Evolutionary conservation across 2,888 invertebrate species (phyloP).

Genomic region (Platycnemis pennipes): DNA sequence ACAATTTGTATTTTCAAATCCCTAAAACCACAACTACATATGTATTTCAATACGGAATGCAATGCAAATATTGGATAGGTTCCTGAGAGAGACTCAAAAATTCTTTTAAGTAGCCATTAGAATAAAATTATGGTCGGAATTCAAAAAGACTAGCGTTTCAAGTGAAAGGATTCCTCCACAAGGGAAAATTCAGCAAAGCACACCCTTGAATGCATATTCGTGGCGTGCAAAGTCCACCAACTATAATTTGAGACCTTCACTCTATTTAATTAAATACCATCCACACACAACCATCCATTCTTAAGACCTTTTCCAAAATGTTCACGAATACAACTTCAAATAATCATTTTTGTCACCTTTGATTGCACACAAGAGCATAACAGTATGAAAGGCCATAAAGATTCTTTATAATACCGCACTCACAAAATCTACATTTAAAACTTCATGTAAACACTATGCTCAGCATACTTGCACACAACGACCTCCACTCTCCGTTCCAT

Average conservation of each 20-base stretch:
- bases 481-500: not conserved
- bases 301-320: slow-evolving; percentile 7
- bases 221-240: not conserved
- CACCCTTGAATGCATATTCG: not conserved
- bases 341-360: not conserved
- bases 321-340: not conserved
- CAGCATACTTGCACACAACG: not conserved
- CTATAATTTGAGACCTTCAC: not conserved
- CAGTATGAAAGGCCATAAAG: slow-evolving; percentile 20
- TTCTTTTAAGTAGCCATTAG: slow-evolving; percentile 56
- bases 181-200: slow-evolving; percentile 58
- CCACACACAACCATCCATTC: slow-evolving; percentile 17
- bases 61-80: slow-evolving; percentile 57
- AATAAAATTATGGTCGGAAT: slow-evolving; percentile 52
- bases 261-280: slow-evolving; percentile 58
- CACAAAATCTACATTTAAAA: slow-evolving; percentile 10
- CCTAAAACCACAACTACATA: slow-evolving; percentile 31
- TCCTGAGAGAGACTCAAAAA: slow-evolving; percentile 46
- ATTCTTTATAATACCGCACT: not conserved
- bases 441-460: not conserved
- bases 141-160: slow-evolving; percentile 57
- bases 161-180: not conserved
- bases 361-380: slow-evolving; percentile 28
- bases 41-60: slow-evolving; percentile 37
- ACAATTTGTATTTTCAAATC: slow-evolving; percentile 46